Evolutionary conservation across 2,113 vertebrate species (phyloP).

Genomic region (Microtus richardsoni): DNA sequence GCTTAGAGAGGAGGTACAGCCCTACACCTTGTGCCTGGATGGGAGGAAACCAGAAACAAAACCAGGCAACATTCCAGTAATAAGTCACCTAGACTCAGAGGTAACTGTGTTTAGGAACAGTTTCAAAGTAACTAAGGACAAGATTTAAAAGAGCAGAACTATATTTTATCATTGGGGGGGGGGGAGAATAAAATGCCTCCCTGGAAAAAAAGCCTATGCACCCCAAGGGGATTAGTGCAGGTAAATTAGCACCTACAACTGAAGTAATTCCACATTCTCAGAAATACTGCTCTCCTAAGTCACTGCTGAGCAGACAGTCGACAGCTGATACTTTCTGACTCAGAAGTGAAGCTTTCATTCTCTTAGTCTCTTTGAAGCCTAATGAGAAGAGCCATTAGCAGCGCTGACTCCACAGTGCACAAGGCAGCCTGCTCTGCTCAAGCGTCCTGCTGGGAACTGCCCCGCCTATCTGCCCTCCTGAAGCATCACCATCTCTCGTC

Average conservation of each 20-base stretch:
- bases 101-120: background rate
- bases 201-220: background rate
- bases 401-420: background rate
- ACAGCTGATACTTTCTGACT: background rate
- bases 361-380: background rate
- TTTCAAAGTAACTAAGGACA: conserved; percentile 3
- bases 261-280: background rate
- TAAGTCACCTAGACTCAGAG: background rate
- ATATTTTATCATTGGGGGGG: background rate
- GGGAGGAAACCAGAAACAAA: background rate
- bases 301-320: background rate
- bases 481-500: accelerated
- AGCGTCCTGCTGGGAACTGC: too few relatives aligned
- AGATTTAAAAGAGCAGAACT: conserved; percentile 15
- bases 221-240: background rate
- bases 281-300: background rate
- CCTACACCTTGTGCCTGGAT: accelerated
- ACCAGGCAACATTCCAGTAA: background rate
- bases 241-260: background rate
- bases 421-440: background rate
- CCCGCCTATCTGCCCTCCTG: accelerated
- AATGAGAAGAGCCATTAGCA: background rate
- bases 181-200: background rate
- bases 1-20: background rate
- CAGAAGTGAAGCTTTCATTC: background rate